Percentiles rank a stretch among this genome's conserved stretches.
Evolutionary conservation across 2,797 vertebrate species (phyloP).

Genomic region (Apogon hyalosoma): DNA sequence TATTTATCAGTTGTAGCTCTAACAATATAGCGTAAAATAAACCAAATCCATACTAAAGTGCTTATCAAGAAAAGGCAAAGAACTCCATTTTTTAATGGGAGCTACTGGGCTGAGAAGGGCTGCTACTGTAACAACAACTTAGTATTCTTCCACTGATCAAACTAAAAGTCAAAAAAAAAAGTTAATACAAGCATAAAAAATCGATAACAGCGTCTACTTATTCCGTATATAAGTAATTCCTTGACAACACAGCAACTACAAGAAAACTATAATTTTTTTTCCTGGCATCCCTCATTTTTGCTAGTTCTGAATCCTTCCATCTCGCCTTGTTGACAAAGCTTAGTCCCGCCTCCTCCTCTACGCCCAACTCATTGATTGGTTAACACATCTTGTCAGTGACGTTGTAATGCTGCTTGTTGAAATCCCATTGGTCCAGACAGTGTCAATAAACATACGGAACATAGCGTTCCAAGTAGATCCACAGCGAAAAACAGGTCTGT

Average conservation of each 20-base stretch:
- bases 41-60: too few relatives aligned
- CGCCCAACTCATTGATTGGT: slow-evolving; percentile 56
- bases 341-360: slow-evolving; percentile 42
- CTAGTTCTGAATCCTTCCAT: slow-evolving; percentile 50
- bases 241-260: neutral
- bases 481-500: neutral
- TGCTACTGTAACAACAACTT: too few relatives aligned
- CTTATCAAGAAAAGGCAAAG: too few relatives aligned
- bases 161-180: neutral
- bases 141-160: neutral
- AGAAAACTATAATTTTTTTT: neutral
- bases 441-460: slow-evolving; percentile 67
- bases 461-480: slow-evolving; percentile 48
- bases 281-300: slow-evolving; percentile 34
- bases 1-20: too few relatives aligned
- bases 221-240: too few relatives aligned
- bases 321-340: slow-evolving; percentile 79
- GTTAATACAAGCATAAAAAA: neutral
- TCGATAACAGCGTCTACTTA: neutral
- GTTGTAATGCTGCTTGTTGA: neutral
- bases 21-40: too few relatives aligned
- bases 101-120: too few relatives aligned
- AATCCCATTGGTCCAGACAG: slow-evolving; percentile 54
- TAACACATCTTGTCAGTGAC: slow-evolving; percentile 31
- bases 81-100: too few relatives aligned